phyloP scores from a whole-genome alignment of 2,888 invertebrate species.

The Fragum fragum region DNA sequence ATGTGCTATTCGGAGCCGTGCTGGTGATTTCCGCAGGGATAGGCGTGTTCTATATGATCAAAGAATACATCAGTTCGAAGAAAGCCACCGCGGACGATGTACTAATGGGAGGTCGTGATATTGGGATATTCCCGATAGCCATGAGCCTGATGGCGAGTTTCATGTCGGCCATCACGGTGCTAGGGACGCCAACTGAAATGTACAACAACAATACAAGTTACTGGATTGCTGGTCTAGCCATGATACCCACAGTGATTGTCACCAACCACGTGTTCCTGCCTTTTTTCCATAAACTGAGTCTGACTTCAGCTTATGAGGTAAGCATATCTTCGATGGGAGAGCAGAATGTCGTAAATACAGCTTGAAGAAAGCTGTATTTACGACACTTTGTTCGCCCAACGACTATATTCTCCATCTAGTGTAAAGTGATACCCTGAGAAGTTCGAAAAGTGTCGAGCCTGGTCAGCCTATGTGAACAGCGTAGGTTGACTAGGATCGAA shows the following conservation, averaged over 20 bases:
- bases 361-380: no score
- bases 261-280: slow-evolving; percentile 82
- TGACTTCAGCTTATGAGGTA: slow-evolving; percentile 84
- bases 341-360: no score
- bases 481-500: no score
- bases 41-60: slow-evolving; percentile 70
- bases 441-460: no score
- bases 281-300: slow-evolving; percentile 79
- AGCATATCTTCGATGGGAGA: no score
- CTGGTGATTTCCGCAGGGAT: slow-evolving; percentile 70
- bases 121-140: slow-evolving; percentile 91
- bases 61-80: slow-evolving; percentile 63
- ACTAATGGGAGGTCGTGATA: slow-evolving; percentile 73
- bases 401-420: no score
- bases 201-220: slow-evolving; percentile 95
- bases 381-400: no score
- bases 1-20: slow-evolving; percentile 69
- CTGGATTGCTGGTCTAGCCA: slow-evolving; percentile 89
- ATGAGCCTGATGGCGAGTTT: slow-evolving; percentile 96
- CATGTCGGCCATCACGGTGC: slow-evolving; percentile 95
- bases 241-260: slow-evolving; percentile 91
- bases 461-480: no score
- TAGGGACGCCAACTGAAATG: slow-evolving; percentile 97
- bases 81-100: slow-evolving; percentile 73
- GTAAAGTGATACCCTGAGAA: no score